These are phyloP conservation scores for Helobdella robusta DNA, from an alignment of 2,888 invertebrate species.

Conservation along the genomic window DNA sequence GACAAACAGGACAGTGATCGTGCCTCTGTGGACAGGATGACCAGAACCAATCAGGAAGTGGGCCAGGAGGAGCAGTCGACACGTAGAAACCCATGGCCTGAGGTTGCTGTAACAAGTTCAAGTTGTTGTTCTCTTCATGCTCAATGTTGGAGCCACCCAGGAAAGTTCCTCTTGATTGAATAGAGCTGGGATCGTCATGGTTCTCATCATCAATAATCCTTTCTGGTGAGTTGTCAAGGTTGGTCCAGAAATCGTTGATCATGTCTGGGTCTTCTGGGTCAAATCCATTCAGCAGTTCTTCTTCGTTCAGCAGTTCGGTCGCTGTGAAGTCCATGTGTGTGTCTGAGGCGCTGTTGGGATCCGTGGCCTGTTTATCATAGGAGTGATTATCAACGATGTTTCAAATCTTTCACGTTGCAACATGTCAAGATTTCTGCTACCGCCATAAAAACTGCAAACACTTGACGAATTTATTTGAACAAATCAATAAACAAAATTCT, in stretches of 20 bases:
- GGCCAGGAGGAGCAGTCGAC: conserved; percentile 66
- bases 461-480: too few species aligned
- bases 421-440: too few species aligned
- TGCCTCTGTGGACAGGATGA: conserved; percentile 85
- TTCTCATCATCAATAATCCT: conserved; percentile 9
- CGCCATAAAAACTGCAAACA: too few species aligned
- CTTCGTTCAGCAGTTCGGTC: conserved; percentile 25
- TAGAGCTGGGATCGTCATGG: conserved; percentile 12
- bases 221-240: conserved; percentile 12
- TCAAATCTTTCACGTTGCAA: too few species aligned
- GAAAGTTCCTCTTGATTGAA: conserved; percentile 8
- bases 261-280: conserved; percentile 27
- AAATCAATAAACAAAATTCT: too few species aligned
- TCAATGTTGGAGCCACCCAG: conserved; percentile 3
- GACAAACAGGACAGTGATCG: conserved; percentile 79
- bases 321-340: conserved; percentile 26
- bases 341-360: conserved; percentile 17
- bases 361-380: conserved; percentile 11
- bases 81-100: conserved; percentile 93
- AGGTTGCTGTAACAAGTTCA: conserved; percentile 72
- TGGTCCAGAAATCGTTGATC: conserved; percentile 26
- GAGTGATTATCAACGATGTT: too few species aligned
- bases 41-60: conserved; percentile 61
- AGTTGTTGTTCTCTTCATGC: conserved; percentile 25
- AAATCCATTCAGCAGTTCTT: conserved; percentile 23